phyloP scores from a whole-genome alignment of 2,888 invertebrate genomes.

The Phoenoteleia sp. region DNA sequence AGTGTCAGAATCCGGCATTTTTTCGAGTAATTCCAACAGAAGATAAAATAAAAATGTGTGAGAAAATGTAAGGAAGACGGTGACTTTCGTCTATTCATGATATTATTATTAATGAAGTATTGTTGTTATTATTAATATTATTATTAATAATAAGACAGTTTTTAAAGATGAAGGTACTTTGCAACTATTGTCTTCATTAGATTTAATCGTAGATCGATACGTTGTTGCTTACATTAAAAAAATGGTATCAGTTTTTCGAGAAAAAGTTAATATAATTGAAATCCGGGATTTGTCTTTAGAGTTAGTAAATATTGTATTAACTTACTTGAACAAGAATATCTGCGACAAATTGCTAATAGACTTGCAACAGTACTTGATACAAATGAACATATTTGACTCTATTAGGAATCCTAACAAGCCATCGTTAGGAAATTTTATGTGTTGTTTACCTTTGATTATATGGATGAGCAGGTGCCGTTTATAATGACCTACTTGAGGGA shows the following conservation, averaged over 20 bases:
- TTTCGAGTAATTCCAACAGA: slow-evolving; percentile 69
- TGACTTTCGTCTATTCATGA: slow-evolving; percentile 78
- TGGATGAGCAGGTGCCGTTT: not conserved
- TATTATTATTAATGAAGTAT: slow-evolving; percentile 70
- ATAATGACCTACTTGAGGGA: not conserved
- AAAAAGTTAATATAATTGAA: slow-evolving; percentile 18
- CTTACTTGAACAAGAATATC: not conserved
- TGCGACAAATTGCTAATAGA: slow-evolving; percentile 73
- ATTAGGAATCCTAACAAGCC: not conserved
- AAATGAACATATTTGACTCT: slow-evolving; percentile 72
- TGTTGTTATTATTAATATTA: slow-evolving; percentile 69
- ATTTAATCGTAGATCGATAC: slow-evolving; percentile 66
- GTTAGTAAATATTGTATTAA: not conserved
- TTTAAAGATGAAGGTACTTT: slow-evolving; percentile 67
- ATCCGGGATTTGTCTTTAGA: not conserved
- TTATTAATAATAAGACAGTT: slow-evolving; percentile 64
- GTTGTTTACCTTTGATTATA: not conserved
- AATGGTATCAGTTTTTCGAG: slow-evolving; percentile 65
- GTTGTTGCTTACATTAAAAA: slow-evolving; percentile 69
- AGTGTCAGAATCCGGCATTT: slow-evolving; percentile 80
- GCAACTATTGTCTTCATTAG: not conserved
- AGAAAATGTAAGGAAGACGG: slow-evolving; percentile 71
- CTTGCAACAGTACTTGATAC: slow-evolving; percentile 75
- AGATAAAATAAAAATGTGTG: slow-evolving; percentile 67
- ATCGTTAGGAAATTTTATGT: not conserved